Conservation (phyloP, 37 sponge, comb jelly and placozoan genomes). For the Eunapius fragilis region DNA sequence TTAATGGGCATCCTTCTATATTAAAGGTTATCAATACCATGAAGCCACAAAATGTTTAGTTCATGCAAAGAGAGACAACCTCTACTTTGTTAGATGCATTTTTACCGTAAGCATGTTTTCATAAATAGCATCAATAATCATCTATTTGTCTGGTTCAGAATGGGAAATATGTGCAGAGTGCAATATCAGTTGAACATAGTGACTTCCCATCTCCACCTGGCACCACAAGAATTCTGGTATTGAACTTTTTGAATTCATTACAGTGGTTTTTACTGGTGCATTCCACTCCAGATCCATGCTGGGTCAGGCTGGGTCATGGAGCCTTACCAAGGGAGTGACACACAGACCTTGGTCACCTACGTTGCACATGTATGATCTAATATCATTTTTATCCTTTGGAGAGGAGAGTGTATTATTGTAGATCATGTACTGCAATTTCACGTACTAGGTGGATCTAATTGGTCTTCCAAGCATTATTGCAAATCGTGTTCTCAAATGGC, state of each 20-base stretch:
- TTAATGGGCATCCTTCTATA: not conserved
- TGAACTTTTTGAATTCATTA: not conserved
- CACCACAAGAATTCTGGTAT: constrained; percentile 53
- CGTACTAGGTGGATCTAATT: constrained; percentile 42
- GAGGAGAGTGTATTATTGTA: not conserved
- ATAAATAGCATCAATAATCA: not conserved
- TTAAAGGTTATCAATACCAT: constrained; percentile 20
- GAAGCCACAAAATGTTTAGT: constrained; percentile 52
- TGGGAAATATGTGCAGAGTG: constrained; percentile 49
- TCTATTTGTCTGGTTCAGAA: constrained; percentile 40
- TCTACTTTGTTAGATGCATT: constrained; percentile 32
- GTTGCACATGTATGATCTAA: constrained; percentile 50
- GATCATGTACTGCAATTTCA: not conserved
- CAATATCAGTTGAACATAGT: constrained; percentile 57
- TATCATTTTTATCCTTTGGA: not conserved
- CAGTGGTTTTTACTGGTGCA: not conserved
- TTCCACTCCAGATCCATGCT: constrained; percentile 24
- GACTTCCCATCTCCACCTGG: constrained; percentile 36
- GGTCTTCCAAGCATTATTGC: constrained; percentile 50
- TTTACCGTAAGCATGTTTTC: constrained; percentile 23
- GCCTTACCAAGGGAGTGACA: constrained; percentile 39
- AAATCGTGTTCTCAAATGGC: constrained; percentile 43
- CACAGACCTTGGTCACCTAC: constrained; percentile 50
- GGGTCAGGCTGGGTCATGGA: constrained; percentile 73
- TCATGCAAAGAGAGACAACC: constrained; percentile 38